phyloP scores from a whole-genome alignment of 2,113 vertebrate genomes.

The Myrmecophaga tridactyla region DNA sequence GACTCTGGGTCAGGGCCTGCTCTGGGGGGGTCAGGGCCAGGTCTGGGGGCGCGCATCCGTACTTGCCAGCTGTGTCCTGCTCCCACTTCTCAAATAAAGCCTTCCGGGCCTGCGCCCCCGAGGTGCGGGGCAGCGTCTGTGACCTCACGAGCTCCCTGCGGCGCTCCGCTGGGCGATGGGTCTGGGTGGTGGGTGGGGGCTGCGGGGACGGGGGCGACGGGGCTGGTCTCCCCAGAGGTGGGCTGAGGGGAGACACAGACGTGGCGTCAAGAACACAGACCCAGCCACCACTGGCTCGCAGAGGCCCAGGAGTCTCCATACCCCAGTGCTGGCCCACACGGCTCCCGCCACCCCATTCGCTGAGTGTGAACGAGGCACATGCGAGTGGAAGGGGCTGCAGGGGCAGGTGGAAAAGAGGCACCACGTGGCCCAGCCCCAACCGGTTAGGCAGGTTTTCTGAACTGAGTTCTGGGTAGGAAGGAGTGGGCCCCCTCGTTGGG shows the following conservation, averaged over 20 bases:
- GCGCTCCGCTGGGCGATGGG: constrained; percentile 84
- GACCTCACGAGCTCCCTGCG: constrained; percentile 88
- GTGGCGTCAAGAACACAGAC: neutral
- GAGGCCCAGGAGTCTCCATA: accelerated
- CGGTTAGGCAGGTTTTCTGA: constrained; percentile 43
- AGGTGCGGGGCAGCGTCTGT: constrained; percentile 87
- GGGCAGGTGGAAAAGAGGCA: neutral
- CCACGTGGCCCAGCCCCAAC: neutral
- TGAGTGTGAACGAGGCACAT: neutral
- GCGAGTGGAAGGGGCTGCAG: too few species aligned
- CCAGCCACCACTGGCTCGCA: neutral
- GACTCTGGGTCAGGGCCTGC: neutral
- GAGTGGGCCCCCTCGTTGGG: neutral
- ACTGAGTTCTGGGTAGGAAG: neutral
- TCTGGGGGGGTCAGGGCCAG: neutral
- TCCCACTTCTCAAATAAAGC: constrained; percentile 91
- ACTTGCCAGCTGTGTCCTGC: constrained; percentile 87
- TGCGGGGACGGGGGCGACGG: constrained; percentile 73
- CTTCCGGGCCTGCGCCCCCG: constrained; percentile 88
- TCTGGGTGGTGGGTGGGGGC: constrained; percentile 50
- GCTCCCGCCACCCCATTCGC: neutral
- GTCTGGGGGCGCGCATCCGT: neutral
- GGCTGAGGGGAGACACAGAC: constrained; percentile 62
- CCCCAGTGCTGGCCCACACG: neutral
- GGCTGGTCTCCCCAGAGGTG: constrained; percentile 10